Evolutionary conservation across 2,797 vertebrate genomes (phyloP), one percentile per base, ranked within the genome.

Genomic region (Hapalemur alaotrensis): DNA sequence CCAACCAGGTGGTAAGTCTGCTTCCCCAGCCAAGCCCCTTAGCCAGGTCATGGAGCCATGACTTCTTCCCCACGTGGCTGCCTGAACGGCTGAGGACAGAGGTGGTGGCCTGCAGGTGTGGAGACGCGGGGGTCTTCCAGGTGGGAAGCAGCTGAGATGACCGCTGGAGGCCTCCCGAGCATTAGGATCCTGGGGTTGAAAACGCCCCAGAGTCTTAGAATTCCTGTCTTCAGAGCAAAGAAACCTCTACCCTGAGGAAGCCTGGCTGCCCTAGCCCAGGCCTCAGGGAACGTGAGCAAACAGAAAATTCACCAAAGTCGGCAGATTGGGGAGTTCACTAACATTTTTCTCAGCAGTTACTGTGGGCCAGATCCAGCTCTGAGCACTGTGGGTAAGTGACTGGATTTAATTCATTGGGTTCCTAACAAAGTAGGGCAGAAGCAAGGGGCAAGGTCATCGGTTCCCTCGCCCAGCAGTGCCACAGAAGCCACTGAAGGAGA

Each of bases 51-150:
- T 35, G 67, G 46, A 72, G 41, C 8, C 22, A 48, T 25, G 4
- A 17, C 35, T 28, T 54, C 41, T 52, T 32, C 35, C 11, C n/a
- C 61, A 28, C 1, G 28, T 2, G 23, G 15, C 54, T 18, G 35
- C 14, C 18, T 8, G 41, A 48, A 20, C 4, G 18, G 6, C 11
- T 17, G 9, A 15, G 61, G 30, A 2, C 1, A 3, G 35, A 35
- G 4, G 20, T 7, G 0, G 15, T 4, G 4, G 2, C 17, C 4
- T 43, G 52, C 13, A 2, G 48, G 25, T 35, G 2, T 2, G 25
- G 25, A 30, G 52, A 72, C 0, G 28, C 22, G 1, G 43, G 9
- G 32, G 61, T 17, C 35, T 50, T 79, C 28, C 28, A n/a, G 2
- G 32, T 28, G 9, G 25, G 79, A 17, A 30, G 59, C 32, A 18